Conservation (phyloP, 2,888 invertebrate species). For the Stenotaenia linearis region DNA sequence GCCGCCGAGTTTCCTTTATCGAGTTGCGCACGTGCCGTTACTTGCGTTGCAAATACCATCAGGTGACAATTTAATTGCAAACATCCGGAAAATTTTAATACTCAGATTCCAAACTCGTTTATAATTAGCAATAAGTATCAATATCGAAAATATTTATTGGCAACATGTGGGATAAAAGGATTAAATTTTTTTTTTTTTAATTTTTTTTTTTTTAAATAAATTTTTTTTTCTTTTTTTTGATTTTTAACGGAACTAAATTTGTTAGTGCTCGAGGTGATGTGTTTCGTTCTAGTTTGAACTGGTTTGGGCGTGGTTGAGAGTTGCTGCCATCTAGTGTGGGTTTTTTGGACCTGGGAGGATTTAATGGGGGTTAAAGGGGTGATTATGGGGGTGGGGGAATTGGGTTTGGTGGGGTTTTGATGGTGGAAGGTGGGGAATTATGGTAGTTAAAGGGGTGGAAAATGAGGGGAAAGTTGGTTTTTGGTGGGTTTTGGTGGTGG, state of each 20-base stretch:
- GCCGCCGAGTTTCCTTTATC: neutral
- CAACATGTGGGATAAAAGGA: no score
- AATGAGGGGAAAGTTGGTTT: no score
- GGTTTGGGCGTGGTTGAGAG: neutral
- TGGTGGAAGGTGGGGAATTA: no score
- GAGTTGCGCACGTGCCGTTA: neutral
- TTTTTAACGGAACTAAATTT: neutral
- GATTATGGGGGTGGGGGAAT: no score
- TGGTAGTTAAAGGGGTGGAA: no score
- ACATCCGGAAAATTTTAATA: neutral
- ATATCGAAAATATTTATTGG: neutral
- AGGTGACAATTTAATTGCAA: conserved; percentile 6
- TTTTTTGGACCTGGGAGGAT: neutral
- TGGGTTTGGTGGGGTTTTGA: no score
- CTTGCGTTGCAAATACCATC: neutral
- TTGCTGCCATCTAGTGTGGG: conserved; percentile 5
- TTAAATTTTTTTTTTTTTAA: no score
- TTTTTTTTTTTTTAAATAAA: no score
- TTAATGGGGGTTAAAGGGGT: no score
- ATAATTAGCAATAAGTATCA: no score
- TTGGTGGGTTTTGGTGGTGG: no score
- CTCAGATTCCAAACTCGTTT: neutral
- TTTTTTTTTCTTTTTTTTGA: neutral
- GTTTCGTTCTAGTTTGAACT: neutral
- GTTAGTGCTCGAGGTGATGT: neutral